phyloP scores from a whole-genome alignment of 2,888 invertebrate species.

The Acrobeloides nanus region DNA sequence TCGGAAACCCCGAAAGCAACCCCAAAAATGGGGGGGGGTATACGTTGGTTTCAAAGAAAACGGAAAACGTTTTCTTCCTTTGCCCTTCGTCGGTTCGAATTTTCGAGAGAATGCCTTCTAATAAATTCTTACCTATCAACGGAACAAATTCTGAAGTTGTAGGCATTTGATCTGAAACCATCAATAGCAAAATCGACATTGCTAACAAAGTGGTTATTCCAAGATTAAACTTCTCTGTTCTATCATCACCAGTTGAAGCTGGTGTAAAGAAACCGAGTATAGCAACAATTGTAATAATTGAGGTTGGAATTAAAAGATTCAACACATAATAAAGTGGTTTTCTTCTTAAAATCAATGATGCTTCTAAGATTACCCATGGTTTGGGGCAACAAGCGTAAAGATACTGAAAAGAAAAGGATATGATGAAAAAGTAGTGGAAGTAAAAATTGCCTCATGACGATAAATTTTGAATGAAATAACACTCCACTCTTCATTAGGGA shows the following conservation, averaged over 20 bases:
- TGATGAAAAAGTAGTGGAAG: too few species aligned
- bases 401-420: conserved; percentile 40
- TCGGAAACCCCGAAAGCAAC: too few species aligned
- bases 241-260: conserved; percentile 54
- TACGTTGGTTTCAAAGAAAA: too few species aligned
- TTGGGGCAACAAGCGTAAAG: conserved; percentile 50
- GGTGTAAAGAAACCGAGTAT: conserved; percentile 57
- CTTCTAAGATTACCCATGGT: conserved; percentile 35
- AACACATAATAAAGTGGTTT: conserved; percentile 51
- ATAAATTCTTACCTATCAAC: conserved; percentile 32
- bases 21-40: too few species aligned
- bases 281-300: conserved; percentile 56
- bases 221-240: conserved; percentile 50
- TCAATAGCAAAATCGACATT: conserved; percentile 58
- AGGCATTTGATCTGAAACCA: conserved; percentile 58
- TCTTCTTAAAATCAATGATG: conserved; percentile 27
- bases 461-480: conserved; percentile 45
- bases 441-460: conserved; percentile 45
- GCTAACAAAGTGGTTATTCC: conserved; percentile 52
- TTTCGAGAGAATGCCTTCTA: too few species aligned
- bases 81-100: too few species aligned
- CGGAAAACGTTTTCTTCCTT: too few species aligned
- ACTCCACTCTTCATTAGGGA: conserved; percentile 51
- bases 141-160: conserved; percentile 54
- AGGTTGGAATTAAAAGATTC: conserved; percentile 56